Conservation (phyloP, 37 sponge, comb jelly and placozoan species). For the Halichondria panicea region DNA sequence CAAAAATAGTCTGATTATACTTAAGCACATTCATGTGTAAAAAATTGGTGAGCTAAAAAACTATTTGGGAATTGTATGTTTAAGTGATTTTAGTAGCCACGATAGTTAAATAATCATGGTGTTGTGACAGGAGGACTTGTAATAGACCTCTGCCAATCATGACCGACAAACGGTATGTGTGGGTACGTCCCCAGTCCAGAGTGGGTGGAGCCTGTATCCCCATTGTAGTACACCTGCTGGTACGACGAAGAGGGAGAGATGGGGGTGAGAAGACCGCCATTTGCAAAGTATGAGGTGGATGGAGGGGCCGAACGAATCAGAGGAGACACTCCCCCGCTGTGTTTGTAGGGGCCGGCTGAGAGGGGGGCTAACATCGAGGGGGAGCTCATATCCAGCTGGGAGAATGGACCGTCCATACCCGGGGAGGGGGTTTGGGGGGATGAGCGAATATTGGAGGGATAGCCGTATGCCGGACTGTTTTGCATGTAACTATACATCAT, state of each 20-base stretch:
- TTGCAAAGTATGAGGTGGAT: slow-evolving; percentile 23
- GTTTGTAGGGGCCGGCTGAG: slow-evolving; percentile 15
- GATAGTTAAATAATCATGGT: no score
- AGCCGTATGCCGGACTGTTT: slow-evolving; percentile 11
- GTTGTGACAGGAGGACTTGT: no score
- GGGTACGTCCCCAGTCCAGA: no score
- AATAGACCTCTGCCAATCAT: no score
- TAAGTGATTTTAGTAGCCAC: no score
- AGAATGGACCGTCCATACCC: not conserved
- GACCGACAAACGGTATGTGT: no score
- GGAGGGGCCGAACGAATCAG: slow-evolving; percentile 4
- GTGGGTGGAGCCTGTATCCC: no score
- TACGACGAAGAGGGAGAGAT: slow-evolving; percentile 27
- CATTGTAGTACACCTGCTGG: slow-evolving; percentile 27
- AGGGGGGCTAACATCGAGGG: slow-evolving; percentile 37
- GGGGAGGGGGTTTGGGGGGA: slow-evolving; percentile 27
- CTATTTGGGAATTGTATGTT: no score
- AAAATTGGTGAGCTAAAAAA: no score
- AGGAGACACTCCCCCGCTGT: not conserved
- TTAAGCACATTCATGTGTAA: no score
- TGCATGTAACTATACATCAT: slow-evolving; percentile 11
- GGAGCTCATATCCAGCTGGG: slow-evolving; percentile 5
- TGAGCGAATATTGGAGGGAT: slow-evolving; percentile 15
- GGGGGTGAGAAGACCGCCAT: slow-evolving; percentile 42
- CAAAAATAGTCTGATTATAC: no score